These are phyloP conservation scores for Eutrigla gurnardus DNA, from an alignment of 2,797 vertebrate species.

Conservation along the genomic window DNA sequence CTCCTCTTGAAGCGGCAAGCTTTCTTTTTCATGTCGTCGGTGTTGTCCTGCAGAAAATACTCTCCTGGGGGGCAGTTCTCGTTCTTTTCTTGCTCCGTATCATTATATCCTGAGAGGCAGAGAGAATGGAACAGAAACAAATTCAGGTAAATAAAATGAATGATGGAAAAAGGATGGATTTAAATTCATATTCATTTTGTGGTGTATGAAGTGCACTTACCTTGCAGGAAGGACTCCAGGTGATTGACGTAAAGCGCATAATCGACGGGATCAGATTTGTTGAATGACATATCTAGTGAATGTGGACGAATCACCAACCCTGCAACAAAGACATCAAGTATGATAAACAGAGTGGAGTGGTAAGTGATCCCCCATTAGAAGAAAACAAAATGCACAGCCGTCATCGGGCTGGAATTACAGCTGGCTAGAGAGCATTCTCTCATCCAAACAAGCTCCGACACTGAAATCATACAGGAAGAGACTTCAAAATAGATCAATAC, in stretches of 20 bases:
- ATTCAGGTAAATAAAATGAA: background rate
- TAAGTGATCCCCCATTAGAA: background rate
- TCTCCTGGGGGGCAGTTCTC: slow-evolving; percentile 80
- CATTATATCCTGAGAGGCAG: slow-evolving; percentile 87
- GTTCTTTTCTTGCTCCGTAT: slow-evolving; percentile 88
- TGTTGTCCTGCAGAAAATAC: slow-evolving; percentile 82
- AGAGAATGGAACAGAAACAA: slow-evolving; percentile 1
- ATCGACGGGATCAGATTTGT: slow-evolving; percentile 79
- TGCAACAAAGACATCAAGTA: slow-evolving; percentile 62
- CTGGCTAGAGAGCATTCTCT: background rate
- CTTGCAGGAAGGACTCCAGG: slow-evolving; percentile 87
- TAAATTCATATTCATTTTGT: background rate
- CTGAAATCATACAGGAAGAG: slow-evolving; percentile 50
- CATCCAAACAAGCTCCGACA: slow-evolving; percentile 8
- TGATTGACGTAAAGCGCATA: slow-evolving; percentile 83
- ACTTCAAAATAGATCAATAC: slow-evolving; percentile 68
- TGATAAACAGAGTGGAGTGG: slow-evolving; percentile 6
- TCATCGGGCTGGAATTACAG: slow-evolving; percentile 23
- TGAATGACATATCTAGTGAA: slow-evolving; percentile 88
- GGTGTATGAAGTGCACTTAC: slow-evolving; percentile 81
- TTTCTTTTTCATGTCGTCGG: slow-evolving; percentile 71
- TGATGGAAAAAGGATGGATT: background rate
- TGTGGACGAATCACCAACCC: slow-evolving; percentile 94
- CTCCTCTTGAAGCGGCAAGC: slow-evolving; percentile 89
- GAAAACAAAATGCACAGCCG: slow-evolving; percentile 4